Percentiles rank a stretch among this genome's conserved stretches.
Conservation (phyloP, 2,797 vertebrate species). For the Loris lydekkerianus region DNA sequence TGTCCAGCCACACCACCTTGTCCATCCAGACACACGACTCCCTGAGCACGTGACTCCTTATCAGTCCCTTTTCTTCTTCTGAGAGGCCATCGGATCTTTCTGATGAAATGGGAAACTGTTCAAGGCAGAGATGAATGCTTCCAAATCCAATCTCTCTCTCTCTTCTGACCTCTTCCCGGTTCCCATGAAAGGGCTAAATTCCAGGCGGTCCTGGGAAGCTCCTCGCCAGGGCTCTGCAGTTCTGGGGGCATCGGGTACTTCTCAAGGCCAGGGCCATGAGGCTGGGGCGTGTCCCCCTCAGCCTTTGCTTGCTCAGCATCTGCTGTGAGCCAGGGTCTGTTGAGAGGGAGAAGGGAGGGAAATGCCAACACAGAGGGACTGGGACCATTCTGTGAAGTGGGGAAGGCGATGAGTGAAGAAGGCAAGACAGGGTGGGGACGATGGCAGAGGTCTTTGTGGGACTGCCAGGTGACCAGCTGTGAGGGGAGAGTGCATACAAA, state of each 20-base stretch:
- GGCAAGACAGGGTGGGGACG: not conserved
- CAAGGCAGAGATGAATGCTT: not conserved
- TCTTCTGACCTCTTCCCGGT: not conserved
- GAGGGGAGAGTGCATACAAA: not conserved
- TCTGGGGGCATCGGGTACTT: not conserved
- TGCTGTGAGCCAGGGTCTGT: not conserved
- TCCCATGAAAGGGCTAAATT: too few species aligned
- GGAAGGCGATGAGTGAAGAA: not conserved
- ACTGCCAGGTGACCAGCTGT: not conserved
- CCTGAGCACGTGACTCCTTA: not conserved
- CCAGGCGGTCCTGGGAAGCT: not conserved
- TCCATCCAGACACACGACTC: not conserved
- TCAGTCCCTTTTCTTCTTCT: not conserved
- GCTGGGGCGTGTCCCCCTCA: not conserved
- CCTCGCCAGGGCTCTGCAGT: not conserved
- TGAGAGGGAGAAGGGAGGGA: not conserved
- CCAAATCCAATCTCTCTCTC: not conserved
- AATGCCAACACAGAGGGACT: not conserved
- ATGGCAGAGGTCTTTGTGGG: not conserved
- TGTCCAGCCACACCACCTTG: rapidly evolving
- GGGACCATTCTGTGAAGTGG: not conserved
- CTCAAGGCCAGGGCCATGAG: not conserved
- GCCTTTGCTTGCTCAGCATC: not conserved
- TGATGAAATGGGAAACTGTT: not conserved
- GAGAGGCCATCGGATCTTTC: not conserved